Base-by-base conservation (phyloP, 2,113 vertebrate genomes). In the Callopanchax toddi region DNA sequence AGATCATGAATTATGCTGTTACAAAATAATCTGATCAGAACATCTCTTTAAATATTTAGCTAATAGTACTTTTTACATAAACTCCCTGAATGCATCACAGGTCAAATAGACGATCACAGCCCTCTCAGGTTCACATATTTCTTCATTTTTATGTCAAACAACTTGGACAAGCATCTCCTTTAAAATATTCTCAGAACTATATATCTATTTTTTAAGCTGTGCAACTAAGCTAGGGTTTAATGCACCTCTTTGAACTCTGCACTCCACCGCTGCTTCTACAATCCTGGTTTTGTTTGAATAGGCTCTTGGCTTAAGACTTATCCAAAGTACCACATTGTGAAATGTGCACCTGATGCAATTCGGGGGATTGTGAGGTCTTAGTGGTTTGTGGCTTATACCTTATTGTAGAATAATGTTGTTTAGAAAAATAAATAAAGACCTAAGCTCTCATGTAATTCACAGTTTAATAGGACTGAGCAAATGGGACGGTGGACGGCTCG, bases 381-480 rank as follows among this genome's bases (percentile, higher is more conserved):
- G 76, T 67, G 72, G 66, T 64, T 67, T 66, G 49, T 36, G 57
- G 68, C 73, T 81, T 73, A 37, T 22, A 66, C 62, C 58, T 76
- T 48, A 34, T 42, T 67, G 63, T 42, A 57, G 60, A 77, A 64
- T 68, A 66, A 76, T 80, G 68, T 74, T 87, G 75, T 84, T 84
- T 84, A 77, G 63, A 76, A 78, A 73, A 71, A 69, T 78, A 78
- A 79, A 82, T 52, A 44, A 71, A 71, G 54, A 79, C 65, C 76
- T 69, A 70, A 79, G 70, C 81, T 56, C 52, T 58, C 37, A 25
- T 80, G 79, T 84, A 68, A 74, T 45, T 61, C 52, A 54, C 59
- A 86, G 37, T 71, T 67, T 72, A 75, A 81, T 68, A 56, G 49
- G 37, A 53, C 18, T 45, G 60, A 69, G 59, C 22, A 75, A 74